These are phyloP conservation scores for Caenorhabditis virilis DNA, from an alignment of 2,888 invertebrate species.

Conservation along the genomic window DNA sequence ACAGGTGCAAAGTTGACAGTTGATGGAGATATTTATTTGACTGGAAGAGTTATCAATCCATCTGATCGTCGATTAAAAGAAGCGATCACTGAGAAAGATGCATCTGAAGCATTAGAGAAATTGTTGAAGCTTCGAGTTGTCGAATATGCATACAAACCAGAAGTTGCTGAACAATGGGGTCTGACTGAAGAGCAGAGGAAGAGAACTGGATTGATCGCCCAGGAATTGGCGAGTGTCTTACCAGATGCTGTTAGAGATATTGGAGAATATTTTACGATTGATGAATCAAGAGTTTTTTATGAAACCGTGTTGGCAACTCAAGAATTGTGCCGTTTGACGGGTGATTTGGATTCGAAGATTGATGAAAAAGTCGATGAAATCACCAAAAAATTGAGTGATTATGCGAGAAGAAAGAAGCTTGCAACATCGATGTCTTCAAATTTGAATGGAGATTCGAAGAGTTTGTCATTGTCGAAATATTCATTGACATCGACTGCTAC, in stretches of 20 bases:
- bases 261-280: slow-evolving; percentile 94
- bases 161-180: slow-evolving; percentile 86
- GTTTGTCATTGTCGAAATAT: slow-evolving; percentile 33
- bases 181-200: slow-evolving; percentile 77
- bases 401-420: slow-evolving; percentile 43
- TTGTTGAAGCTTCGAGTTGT: slow-evolving; percentile 89
- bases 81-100: slow-evolving; percentile 83
- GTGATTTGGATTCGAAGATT: slow-evolving; percentile 88
- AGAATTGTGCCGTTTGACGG: slow-evolving; percentile 92
- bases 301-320: slow-evolving; percentile 98
- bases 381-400: slow-evolving; percentile 46
- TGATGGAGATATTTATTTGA: slow-evolving; percentile 89
- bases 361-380: slow-evolving; percentile 80
- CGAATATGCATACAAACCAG: slow-evolving; percentile 77
- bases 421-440: slow-evolving; percentile 36
- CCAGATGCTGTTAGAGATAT: slow-evolving; percentile 91
- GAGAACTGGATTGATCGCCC: slow-evolving; percentile 77
- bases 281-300: slow-evolving; percentile 98
- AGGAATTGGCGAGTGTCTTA: slow-evolving; percentile 73
- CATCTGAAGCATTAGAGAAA: slow-evolving; percentile 86
- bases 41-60: slow-evolving; percentile 85
- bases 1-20: slow-evolving; percentile 88
- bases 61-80: slow-evolving; percentile 92
- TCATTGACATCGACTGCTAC: slow-evolving; percentile 49
- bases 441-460: slow-evolving; percentile 30